These are phyloP conservation scores for Zaprionus gabonicus DNA, from an alignment of 1,140 invertebrate species.

Conservation along the genomic window DNA sequence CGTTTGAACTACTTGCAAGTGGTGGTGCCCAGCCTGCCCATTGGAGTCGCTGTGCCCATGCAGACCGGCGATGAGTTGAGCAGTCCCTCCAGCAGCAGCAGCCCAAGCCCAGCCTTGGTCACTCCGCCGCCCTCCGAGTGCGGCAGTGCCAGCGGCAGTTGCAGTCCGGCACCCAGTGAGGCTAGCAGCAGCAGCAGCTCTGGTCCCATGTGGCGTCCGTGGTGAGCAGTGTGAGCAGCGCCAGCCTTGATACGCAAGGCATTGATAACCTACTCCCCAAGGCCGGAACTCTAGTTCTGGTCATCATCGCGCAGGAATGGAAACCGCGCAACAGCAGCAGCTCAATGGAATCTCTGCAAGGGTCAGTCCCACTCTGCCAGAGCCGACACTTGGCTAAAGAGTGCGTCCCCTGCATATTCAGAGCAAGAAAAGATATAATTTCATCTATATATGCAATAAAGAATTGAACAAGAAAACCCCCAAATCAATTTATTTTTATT, in stretches of 20 bases:
- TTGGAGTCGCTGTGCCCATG: conserved; percentile 52
- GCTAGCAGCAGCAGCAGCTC: conserved; percentile 66
- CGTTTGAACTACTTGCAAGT: conserved; percentile 88
- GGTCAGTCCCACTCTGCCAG: conserved; percentile 3
- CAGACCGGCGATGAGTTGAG: conserved; percentile 37
- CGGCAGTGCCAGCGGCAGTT: conserved; percentile 78
- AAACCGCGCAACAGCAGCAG: conserved; percentile 26
- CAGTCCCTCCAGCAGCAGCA: conserved; percentile 29
- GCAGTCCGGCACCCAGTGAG: conserved; percentile 81
- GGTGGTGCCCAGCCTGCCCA: conserved; percentile 75
- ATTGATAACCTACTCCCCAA: conserved; percentile 40
- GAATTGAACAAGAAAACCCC: not conserved
- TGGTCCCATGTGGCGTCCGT: conserved; percentile 80
- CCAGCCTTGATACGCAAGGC: conserved; percentile 54
- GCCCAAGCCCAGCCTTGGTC: conserved; percentile 51
- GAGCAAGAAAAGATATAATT: not conserved
- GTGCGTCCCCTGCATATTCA: conserved; percentile 11
- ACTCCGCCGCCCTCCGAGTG: conserved; percentile 83
- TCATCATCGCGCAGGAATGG: conserved; percentile 27
- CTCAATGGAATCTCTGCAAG: not conserved
- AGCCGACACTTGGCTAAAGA: conserved; percentile 37
- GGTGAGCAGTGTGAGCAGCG: conserved; percentile 55
- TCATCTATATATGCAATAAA: conserved; percentile 1
- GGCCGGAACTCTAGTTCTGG: not conserved
- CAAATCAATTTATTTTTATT: not conserved